A percentile compares a stretch with the other conserved stretches of the same genome.
phyloP scores from a whole-genome alignment of 1,140 invertebrate genomes.

The Drosophila grimshawi region DNA sequence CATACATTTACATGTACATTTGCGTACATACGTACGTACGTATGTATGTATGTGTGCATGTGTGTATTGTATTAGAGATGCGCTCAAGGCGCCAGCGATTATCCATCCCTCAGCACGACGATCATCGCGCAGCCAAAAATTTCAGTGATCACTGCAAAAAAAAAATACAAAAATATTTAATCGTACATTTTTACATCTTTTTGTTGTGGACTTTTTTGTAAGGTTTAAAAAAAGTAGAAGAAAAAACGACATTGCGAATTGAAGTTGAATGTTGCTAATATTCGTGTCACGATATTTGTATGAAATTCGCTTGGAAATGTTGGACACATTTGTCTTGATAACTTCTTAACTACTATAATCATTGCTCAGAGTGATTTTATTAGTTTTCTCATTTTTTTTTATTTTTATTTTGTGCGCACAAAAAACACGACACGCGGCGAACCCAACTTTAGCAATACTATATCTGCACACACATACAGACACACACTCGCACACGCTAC shows the following conservation, averaged over 20 bases:
- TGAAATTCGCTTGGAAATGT: too few relatives aligned
- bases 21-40: not conserved
- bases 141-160: not conserved
- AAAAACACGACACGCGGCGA: not conserved
- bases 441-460: not conserved
- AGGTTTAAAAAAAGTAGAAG: too few relatives aligned
- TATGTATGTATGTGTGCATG: not conserved
- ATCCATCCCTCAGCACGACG: not conserved
- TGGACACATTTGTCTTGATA: too few relatives aligned
- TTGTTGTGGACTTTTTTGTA: too few relatives aligned
- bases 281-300: too few relatives aligned
- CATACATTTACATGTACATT: not conserved
- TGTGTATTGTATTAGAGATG: constrained; percentile 15
- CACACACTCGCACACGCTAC: not conserved
- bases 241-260: too few relatives aligned
- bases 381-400: not conserved
- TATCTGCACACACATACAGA: constrained; percentile 9
- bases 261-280: too few relatives aligned
- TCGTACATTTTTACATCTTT: too few relatives aligned
- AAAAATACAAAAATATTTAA: not conserved
- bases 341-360: too few relatives aligned
- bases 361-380: not conserved
- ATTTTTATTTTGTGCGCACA: not conserved
- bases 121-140: constrained; percentile 4
- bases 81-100: constrained; percentile 1